Evolutionary conservation across 2,113 vertebrate genomes (phyloP), one percentile per base, ranked within the genome.

Genomic region (Lepisosteus osseus): DNA sequence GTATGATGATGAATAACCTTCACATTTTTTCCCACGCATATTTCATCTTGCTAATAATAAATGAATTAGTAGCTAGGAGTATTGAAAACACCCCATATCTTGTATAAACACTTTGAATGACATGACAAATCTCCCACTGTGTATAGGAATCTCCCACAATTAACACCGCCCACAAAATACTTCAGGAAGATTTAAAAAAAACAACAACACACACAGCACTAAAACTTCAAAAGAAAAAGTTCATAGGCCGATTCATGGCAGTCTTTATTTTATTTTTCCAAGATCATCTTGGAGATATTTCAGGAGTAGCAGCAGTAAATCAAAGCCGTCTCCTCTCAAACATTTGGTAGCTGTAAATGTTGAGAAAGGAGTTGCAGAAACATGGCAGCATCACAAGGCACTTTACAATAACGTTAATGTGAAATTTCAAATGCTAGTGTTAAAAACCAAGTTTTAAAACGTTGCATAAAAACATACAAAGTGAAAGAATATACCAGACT

Each of bases 11-110:
- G 45, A 80, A 70, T n/a, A 76, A 51, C 70, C 61, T 51, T 70
- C 29, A 9, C 69, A 65, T 77, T 78, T 79, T 82, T 81, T 61
- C 9, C 73, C 47, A 82, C 62, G 41, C 62, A 65, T 87, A 89
- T 86, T 84, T 90, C 84, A 79, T 77, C 69, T 13, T 72, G 74
- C 73, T 81, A 91, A 90, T 89, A 90, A 86, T 79, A 87, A 85
- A 84, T 89, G 82, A 91, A 90, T 89, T 85, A 90, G 81, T 83
- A 69, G 79, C 71, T 54, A 86, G 85, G 86, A 88, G 87, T 81
- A 74, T 66, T 86, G 65, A 82, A 90, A 89, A 88, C 86, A 89
- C 73, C 77, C 78, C 78, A 76, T 89, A 88, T 90, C 88, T 90
- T 84, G 86, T 79, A 87, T 79, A 89, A 91, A 90, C 87, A 91